Evolutionary conservation across 2,797 vertebrate species (phyloP), one percentile per base, ranked within the genome.

Genomic region (Ceryle rudis): DNA sequence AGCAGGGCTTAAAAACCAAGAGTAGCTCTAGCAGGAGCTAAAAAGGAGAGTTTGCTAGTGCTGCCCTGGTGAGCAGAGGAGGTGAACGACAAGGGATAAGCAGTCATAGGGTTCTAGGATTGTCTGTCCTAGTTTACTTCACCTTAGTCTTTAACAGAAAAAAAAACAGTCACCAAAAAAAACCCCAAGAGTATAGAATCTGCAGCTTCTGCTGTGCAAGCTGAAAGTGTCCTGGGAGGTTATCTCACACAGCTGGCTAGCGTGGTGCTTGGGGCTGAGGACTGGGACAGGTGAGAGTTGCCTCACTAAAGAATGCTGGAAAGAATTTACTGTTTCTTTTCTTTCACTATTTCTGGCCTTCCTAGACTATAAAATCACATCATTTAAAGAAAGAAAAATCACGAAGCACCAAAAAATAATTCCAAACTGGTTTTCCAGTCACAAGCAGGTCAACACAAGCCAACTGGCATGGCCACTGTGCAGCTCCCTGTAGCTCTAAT

Each of bases 371-470:
- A 74, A 95, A 97, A 89, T 90, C 61, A 83, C 2, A 3, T 82
- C 21, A 67, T 85, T 92, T 89, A 78, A 94, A 93, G 69, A 82
- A 74, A 82, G 35, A 86, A 91, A 95, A 96, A 71, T 47, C 66
- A 70, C 1, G 4, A 96, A 93, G 33, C 29, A 88, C 46, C 57
- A 46, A 86, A 94, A 93, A 54, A 33, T 41, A 23, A n/a, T 91
- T 94, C 55, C 82, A 93, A 87, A 81, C 49, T 89, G 66, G 92
- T 72, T 95, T 97, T 97, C 81, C 87, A 93, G 77, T 95, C 85
- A 77, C 80, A 94, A 95, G 91, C 51, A 88, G 52, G 72, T 74
- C 89, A 88, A 37, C 49, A 64, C 17, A 89, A 95, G 92, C 79
- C 94, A 97, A 33, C 20, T 96, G 89, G 86, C 93, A 71, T 44